Percentiles rank a stretch among this genome's conserved stretches.
phyloP scores from a whole-genome alignment of 2,797 vertebrate species.

The Hyperoplus immaculatus region DNA sequence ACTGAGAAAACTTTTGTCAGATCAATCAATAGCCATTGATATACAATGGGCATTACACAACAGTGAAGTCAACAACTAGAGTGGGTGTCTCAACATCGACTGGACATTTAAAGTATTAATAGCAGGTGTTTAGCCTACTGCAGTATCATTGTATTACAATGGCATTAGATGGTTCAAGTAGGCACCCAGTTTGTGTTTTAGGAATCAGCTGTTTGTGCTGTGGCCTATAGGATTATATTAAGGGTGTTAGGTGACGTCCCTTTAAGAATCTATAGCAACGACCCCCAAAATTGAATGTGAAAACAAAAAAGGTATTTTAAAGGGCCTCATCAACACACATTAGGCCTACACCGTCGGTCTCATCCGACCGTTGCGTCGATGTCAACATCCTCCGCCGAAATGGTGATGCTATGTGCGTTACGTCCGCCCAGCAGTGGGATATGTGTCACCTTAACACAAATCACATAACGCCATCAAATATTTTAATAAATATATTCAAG shows the following conservation, averaged over 20 bases:
- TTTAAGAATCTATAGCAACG: constrained; percentile 51
- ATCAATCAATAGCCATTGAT: neutral
- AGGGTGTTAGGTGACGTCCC: constrained; percentile 19
- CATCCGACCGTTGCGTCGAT: constrained; percentile 22
- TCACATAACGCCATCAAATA: neutral
- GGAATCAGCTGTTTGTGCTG: too few relatives aligned
- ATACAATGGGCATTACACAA: neutral
- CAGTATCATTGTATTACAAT: neutral
- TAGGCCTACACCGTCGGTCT: constrained; percentile 29
- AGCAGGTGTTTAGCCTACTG: neutral
- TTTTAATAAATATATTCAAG: neutral
- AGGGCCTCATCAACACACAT: constrained; percentile 17
- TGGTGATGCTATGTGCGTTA: constrained; percentile 57
- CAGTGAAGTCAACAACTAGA: neutral
- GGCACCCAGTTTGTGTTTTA: neutral
- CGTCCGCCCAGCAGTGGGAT: constrained; percentile 55
- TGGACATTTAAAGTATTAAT: neutral
- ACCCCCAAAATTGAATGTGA: constrained; percentile 7
- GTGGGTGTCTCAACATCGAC: neutral
- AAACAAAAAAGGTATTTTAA: constrained; percentile 26
- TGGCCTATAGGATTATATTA: neutral
- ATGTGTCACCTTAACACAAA: constrained; percentile 14
- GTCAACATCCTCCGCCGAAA: constrained; percentile 50
- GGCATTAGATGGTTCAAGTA: neutral
- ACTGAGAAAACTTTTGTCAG: neutral